Base-by-base conservation (phyloP, 1,140 invertebrate species). In the Tetramorium simillimum region DNA sequence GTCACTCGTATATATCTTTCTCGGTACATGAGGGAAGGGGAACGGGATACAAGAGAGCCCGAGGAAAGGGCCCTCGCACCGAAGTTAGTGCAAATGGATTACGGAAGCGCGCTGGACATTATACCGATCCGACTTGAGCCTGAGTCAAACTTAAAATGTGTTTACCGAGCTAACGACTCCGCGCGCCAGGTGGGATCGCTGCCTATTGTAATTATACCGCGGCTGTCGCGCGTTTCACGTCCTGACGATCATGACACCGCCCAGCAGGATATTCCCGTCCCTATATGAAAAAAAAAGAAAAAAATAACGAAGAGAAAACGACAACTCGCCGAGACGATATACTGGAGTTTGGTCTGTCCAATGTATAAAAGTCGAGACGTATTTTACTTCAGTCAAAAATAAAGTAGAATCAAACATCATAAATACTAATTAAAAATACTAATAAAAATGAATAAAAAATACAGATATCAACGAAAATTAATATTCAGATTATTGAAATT, bases 101-200 rank as follows among this genome's bases (percentile, higher is more conserved):
- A 90, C 90, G 92, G 90, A 93, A 93, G 92, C 87, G 88, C 65
- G 88, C 67, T 89, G 92, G 91, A 93, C 91, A 93, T 92, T 92
- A 93, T 89, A 92, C 78, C 88, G 87, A 93, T 92, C 89, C 89
- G 90, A 85, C 88, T 82, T 10, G 62, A 65, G 89, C 91, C 90
- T 65, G 89, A 93, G 91, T 91, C 86, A 86, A 89, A 88, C 88
- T 88, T 91, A 89, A 78, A 92, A 90, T 93, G 93, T 93, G 93
- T 93, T 88, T 88, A 89, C 85, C 89, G 80, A 92, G 92, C 91
- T 93, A 94, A 93, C 91, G 93, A 94, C 93, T 94, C 75, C 88
- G 53, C 24, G n/a, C 88, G 86, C 87, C 53, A 94, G 93, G 93
- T 94, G 92, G 92, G 91, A 92, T 93, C 89, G 86, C 89, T 88